Base-by-base conservation (phyloP, 2,113 vertebrate genomes). In the Leucosticte australis region DNA sequence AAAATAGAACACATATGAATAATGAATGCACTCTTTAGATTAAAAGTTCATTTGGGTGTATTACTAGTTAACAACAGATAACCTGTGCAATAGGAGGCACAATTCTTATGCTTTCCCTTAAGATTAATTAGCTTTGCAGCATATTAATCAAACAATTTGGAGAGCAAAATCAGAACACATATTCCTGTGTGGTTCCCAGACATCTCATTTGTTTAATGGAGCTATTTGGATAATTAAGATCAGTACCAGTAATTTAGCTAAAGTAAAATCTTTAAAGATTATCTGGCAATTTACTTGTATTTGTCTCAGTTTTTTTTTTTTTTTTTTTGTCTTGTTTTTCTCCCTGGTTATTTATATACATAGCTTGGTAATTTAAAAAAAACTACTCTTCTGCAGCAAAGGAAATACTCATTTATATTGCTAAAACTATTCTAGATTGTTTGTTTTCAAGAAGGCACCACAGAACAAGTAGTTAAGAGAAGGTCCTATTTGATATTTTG, bases 151-250 rank as follows among this genome's bases (percentile, higher is more conserved):
- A 84, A 78, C 28, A 64, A 47, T 64, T 63, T 92, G n/a, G 46
- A 67, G n/a, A 64, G 5, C 53, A 44, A 82, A 92, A 79, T 91
- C 73, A 89, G 65, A 71, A 82, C 24, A 52, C 35, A 10, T 67
- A 87, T 95, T 88, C 39, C 57, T 90, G n/a, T 59, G 64, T 87
- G 46, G 28, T 70, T 95, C 41, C 90, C 69, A 92, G 67, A 71
- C 89, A 94, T 53, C 50, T 92, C 76, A 95, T 94, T 93, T 94
- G 22, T 97, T 95, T 87, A 95, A 95, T 90, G 37, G 39, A 84
- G 82, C 41, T 49, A 89, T 97, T 96, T 94, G 69, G 70, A 69
- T 95, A 94, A 89, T 97, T 95, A 93, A 96, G 78, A 89, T 88
- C n/a, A 94, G 78, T 83, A 56, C 23, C 80, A 52, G 46, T 84